Conservation (phyloP, 2,797 vertebrate genomes). For the Poecile montanus region DNA sequence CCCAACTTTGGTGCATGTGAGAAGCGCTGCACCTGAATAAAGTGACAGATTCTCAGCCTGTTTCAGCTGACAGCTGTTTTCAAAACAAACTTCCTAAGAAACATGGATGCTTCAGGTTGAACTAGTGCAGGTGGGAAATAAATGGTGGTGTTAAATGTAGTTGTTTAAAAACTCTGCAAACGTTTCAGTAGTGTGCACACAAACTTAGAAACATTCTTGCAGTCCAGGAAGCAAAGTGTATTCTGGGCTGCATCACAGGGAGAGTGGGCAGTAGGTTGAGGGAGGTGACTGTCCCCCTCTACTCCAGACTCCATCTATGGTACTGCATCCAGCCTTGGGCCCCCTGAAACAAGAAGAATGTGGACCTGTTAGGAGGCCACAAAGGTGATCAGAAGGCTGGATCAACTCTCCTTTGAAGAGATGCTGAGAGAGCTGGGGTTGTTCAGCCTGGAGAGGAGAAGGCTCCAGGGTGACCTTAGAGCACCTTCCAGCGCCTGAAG, state of each 20-base stretch:
- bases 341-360: neutral
- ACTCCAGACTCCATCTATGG: neutral
- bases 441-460: neutral
- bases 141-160: neutral
- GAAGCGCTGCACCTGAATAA: accelerated
- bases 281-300: neutral
- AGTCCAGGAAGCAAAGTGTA: neutral
- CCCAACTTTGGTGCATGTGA: accelerated
- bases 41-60: neutral
- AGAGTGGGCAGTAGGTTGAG: neutral
- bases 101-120: neutral
- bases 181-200: accelerated
- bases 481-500: neutral
- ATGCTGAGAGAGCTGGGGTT: neutral
- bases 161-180: neutral
- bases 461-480: neutral
- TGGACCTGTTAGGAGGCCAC: neutral
- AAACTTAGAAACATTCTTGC: neutral
- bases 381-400: neutral
- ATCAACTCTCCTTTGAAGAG: neutral
- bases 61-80: neutral
- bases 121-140: neutral
- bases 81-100: neutral
- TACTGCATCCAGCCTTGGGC: neutral
- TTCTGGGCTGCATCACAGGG: neutral